Evolutionary conservation across 2,113 vertebrate genomes (phyloP).

Genomic region (Galemys pyrenaicus): DNA sequence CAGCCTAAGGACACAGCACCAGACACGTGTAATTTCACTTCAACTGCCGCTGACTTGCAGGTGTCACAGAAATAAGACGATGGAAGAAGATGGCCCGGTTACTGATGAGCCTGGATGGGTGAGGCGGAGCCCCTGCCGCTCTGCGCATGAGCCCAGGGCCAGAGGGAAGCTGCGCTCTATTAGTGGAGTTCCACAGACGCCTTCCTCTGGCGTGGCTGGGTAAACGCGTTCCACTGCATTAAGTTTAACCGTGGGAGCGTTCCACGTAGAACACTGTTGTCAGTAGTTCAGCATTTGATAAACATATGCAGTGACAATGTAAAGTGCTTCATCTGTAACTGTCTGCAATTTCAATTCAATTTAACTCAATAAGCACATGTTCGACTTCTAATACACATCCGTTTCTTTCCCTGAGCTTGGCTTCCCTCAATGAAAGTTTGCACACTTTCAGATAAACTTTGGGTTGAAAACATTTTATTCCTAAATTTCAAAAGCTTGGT

Average conservation of each 20-base stretch:
- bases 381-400: constrained; percentile 37
- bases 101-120: accelerated
- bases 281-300: constrained; percentile 50
- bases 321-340: constrained; percentile 67
- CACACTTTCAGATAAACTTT: constrained; percentile 23
- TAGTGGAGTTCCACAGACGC: accelerated
- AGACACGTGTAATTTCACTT: neutral
- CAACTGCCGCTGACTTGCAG: accelerated
- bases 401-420: constrained; percentile 41
- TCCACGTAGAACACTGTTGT: neutral
- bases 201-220: neutral
- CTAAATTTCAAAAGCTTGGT: constrained; percentile 47
- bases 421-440: constrained; percentile 54
- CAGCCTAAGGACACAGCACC: too few relatives aligned
- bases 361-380: constrained; percentile 44
- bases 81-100: accelerated
- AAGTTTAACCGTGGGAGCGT: neutral
- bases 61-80: neutral
- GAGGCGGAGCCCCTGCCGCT: too few relatives aligned
- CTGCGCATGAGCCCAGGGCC: neutral
- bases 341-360: constrained; percentile 54
- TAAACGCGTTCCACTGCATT: neutral
- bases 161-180: neutral
- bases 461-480: constrained; percentile 45
- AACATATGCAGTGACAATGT: constrained; percentile 52